Base-by-base conservation (phyloP, 1,140 invertebrate genomes). In the Aphelenchoides avenae region DNA sequence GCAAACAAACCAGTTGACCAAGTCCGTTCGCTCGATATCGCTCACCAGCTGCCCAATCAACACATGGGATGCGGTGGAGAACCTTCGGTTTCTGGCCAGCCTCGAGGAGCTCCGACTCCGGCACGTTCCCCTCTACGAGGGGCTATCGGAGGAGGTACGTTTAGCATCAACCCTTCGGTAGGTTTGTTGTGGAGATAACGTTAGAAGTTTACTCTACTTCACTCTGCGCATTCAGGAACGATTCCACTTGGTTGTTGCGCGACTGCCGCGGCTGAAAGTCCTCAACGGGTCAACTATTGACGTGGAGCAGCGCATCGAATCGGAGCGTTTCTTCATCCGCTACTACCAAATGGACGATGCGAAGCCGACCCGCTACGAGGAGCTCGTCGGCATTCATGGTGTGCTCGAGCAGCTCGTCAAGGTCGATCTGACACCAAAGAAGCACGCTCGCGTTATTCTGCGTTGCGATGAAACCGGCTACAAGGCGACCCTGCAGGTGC, bases 321-420 rank as follows among this genome's bases (percentile, higher is more conserved):
- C 51, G 22, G 57, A 60, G 36, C 57, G 57, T 20, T 53, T 60
- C 26, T 61, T 60, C 36, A 55, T 60, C 29, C 54, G 57, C 30
- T 59, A 47, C 36, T 60, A 60, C 41, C 29, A 48, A 13, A 27
- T 20, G 29, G 26, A 3, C 13, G 39, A 40, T 31, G 22, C 42
- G 9, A 52, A 56, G 58, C 54, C 54, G 2, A 6, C 31, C 15
- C 13, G 54, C n/a, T 60, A 55, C 27, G 29, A 61, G 5, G 11
- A 34, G 22, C 42, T 60, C 11, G 26, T 60, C 18, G 40, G 36
- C 22, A 30, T 37, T 18, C 57, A 60, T 46, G 57, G 57, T 36
- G 50, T 42, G 18, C 34, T 60, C 33, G 54, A 60, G 42, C 55
- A 60, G 22, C 46, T 60, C 26, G 57, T 59, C 34, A 31, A 48